Evolutionary conservation across 2,113 vertebrate genomes (phyloP), one percentile per base, ranked within the genome.

Genomic region (Poecilia latipinna): DNA sequence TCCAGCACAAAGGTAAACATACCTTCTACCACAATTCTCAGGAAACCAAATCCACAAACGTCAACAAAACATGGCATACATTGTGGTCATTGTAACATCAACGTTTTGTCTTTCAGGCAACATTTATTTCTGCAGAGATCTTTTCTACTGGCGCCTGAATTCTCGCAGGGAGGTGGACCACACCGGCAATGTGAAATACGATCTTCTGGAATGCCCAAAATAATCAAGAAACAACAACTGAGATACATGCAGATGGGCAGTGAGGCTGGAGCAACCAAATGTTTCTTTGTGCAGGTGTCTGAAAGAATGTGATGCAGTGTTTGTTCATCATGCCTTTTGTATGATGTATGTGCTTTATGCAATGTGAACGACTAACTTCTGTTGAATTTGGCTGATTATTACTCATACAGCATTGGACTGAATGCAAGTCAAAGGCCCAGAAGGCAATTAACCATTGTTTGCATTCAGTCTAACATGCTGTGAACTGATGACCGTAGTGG

Each of bases 131-230:
- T 96, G 95, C 80, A 87, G 93, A 26, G 92, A 94, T 5, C 78
- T 68, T 13, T 97, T 93, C 93, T 97, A 90, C 92, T 96, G 96
- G 96, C 93, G 96, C 0, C 93, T 96, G 95, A 96, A 88, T 69
- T 90, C 78, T 44, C 79, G 33, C 26, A 75, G 74, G 0, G 93
- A 96, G 85, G 91, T 94, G 84, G 94, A 96, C 80, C 93, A 93
- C 35, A 95, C 96, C 60, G 96, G 95, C 71, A 89, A 95, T 29
- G 93, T 97, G 69, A 96, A 95, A 78, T 94, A 92, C 2, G 95
- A 97, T 79, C 63, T 97, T 35, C 93, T 97, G 80, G 88, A 87
- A 39, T 97, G 96, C 82, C 65, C 94, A 0, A 91, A 94, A n/a
- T 8, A 69, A 51, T 87, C 82, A 64, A 0, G 19, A 19, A 68